phyloP scores from a whole-genome alignment of 2,113 vertebrate species.

The Pica pica region DNA sequence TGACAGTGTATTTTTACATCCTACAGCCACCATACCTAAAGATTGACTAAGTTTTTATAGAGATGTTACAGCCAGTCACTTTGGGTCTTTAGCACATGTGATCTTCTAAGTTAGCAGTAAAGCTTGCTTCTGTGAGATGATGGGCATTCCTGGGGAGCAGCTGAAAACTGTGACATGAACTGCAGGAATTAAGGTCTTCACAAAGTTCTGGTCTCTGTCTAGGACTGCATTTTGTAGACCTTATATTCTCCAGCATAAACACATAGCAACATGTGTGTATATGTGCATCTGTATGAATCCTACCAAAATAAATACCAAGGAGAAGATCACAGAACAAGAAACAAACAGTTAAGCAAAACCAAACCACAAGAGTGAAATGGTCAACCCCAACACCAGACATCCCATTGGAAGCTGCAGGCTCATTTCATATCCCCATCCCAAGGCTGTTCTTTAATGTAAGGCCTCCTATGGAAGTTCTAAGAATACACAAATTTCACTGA shows the following conservation, averaged over 20 bases:
- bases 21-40: not conserved
- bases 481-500: not conserved
- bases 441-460: not conserved
- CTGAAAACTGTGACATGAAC: not conserved
- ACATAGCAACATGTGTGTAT: not conserved
- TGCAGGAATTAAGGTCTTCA: not conserved
- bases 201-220: not conserved
- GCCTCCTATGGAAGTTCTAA: not conserved
- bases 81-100: accelerated
- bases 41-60: not conserved
- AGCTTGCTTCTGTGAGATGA: not conserved
- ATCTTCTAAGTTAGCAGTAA: not conserved
- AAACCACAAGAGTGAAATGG: not conserved
- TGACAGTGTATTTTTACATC: not conserved
- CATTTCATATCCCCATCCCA: not conserved
- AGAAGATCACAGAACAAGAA: not conserved
- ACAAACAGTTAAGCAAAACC: not conserved
- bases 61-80: not conserved
- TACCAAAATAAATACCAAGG: not conserved
- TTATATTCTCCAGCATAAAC: not conserved
- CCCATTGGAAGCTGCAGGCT: not conserved
- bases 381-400: not conserved
- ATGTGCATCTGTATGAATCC: not conserved
- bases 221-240: not conserved
- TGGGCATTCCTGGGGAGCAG: not conserved